Evolutionary conservation across 1,140 invertebrate species (phyloP).

Genomic region (Notospermus geniculatus): DNA sequence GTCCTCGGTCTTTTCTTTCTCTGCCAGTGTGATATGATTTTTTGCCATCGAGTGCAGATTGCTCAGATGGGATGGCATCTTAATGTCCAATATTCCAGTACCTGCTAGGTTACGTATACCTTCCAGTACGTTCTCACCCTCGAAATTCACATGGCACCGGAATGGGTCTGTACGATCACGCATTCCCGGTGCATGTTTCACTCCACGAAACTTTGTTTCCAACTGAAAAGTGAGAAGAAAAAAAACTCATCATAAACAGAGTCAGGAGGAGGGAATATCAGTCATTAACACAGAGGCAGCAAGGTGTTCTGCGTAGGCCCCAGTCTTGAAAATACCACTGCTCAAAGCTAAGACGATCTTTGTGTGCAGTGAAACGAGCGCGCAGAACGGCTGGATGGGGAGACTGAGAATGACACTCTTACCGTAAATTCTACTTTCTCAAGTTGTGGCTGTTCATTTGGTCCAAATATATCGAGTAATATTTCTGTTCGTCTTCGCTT

Average conservation of each 20-base stretch:
- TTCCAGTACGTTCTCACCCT: slow-evolving; percentile 31
- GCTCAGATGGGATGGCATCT: slow-evolving; percentile 27
- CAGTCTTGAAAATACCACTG: no score
- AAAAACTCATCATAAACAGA: no score
- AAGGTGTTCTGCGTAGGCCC: no score
- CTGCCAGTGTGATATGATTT: slow-evolving; percentile 26
- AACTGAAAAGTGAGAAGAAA: background rate
- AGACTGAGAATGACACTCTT: background rate
- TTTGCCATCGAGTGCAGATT: slow-evolving; percentile 27
- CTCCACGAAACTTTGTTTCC: slow-evolving; percentile 9
- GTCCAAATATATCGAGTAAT: slow-evolving; percentile 28
- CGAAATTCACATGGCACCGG: slow-evolving; percentile 33
- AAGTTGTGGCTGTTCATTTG: slow-evolving; percentile 27
- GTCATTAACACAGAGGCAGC: no score
- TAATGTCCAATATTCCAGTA: slow-evolving; percentile 27
- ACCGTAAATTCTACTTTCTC: slow-evolving; percentile 35
- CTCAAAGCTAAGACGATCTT: no score
- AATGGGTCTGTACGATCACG: slow-evolving; percentile 21
- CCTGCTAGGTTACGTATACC: slow-evolving; percentile 29
- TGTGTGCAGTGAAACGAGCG: no score
- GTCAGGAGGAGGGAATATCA: no score
- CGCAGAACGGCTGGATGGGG: no score
- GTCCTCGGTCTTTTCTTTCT: slow-evolving; percentile 12
- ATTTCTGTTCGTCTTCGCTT: slow-evolving; percentile 21
- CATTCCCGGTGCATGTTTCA: slow-evolving; percentile 18